Evolutionary conservation across 2,797 vertebrate genomes (phyloP), one percentile per base, ranked within the genome.

Genomic region (Lepus townsendii): DNA sequence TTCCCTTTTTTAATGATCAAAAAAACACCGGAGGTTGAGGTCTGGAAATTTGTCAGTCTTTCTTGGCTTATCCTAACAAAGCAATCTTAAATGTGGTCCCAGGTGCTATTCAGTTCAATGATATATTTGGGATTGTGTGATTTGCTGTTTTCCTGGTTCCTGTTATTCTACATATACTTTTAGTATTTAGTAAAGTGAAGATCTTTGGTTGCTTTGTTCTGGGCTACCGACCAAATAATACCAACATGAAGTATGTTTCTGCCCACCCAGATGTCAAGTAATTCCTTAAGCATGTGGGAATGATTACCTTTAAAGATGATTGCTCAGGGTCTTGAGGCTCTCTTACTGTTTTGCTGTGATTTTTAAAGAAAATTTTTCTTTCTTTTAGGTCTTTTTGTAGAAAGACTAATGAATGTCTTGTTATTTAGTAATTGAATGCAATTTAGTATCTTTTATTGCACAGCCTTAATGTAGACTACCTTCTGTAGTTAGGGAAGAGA

Each of bases 1-100:
- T 42, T 8, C 7, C 19, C 17, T 7, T 57, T 79, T 91, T 86
- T 79, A 76, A 83, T 83, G 76, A 63, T 91, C 88, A 77, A 95
- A 92, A 83, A 88, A 68, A 16, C 60, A 60, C 32, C 57, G n/a
- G 47, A 88, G 35, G 5, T 94, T 69, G 42, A 89, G 30, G 32
- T 93, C n/a, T 95, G 50, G 54, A 93, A 89, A 68, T 83, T 83
- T 83, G 72, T 30, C 35, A 91, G 52, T 26, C 10, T 83, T 90
- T 92, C 76, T 65, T 93, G 71, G 35, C 20, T 38, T 73, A 1
- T 86, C 1, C 6, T 87, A 68, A 82, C 60, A 95, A 93, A 90
- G 27, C 52, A 88, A 32, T 78, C 20, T 88, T 79, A 78, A 85
- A 75, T 89, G 26, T 94, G 79, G 26, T 63, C 13, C 16, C 32